Evolutionary conservation across 1,140 invertebrate genomes (phyloP), one percentile per base, ranked within the genome.

Genomic region (Achroia grisella): DNA sequence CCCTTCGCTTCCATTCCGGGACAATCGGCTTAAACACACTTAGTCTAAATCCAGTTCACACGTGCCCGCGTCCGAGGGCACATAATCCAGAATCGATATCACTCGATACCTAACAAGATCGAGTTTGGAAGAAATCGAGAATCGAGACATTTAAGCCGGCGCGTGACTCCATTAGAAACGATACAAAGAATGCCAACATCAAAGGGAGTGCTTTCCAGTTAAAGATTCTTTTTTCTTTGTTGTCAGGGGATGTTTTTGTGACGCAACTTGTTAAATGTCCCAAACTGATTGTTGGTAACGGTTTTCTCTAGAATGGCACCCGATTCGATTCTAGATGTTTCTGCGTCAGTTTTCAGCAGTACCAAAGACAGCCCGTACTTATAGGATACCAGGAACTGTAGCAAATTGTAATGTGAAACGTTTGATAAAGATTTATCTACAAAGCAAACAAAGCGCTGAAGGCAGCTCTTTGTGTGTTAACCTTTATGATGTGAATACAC

Each of bases 121-220:
- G 65, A 72, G 52, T 71, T 64, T 58, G 51, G 50, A 53, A 53
- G 52, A 23, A 23, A 23, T 23, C 17, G 17, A 23, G 51, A 64
- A 66, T 75, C 67, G 71, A 65, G 61, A 73, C 57, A 63, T 76
- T 76, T 71, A 73, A 71, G 58, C 35, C 46, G 53, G 55, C 60
- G 62, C 71, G 71, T 74, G 71, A 76, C 68, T 71, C 71, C 67
- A 74, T 72, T 76, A 72, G 59, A 37, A 30, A 59, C 50, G 64
- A 65, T 72, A 62, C 74, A 76, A 71, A 50, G 48, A 42, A 51
- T 34, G 42, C 29, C 42, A 36, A 56, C 53, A 57, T 64, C 53
- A 64, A 64, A 64, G 45, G 44, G 40, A 44, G 42, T 44, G 43
- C 39, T 11, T 35, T 36, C 34, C 46, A 59, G 62, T 57, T 23